Conservation (phyloP, 2,113 vertebrate genomes). For the Odocoileus virginianus region DNA sequence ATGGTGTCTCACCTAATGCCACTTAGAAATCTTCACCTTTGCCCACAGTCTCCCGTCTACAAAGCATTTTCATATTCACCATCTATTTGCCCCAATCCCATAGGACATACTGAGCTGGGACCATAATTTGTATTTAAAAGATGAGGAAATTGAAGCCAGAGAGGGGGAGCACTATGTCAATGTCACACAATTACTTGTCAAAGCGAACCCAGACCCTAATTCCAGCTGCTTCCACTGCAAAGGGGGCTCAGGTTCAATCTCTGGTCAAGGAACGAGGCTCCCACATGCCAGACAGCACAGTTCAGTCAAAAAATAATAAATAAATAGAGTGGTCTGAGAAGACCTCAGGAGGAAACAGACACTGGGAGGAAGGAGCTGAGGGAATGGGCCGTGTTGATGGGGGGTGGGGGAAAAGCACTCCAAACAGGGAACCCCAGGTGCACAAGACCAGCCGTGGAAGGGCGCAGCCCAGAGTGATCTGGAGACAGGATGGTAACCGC, state of each 20-base stretch:
- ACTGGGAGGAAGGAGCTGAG: neutral
- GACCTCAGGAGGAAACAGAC: neutral
- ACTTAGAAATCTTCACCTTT: neutral
- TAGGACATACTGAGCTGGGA: neutral
- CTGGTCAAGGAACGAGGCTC: neutral
- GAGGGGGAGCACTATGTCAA: neutral
- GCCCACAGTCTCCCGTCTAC: neutral
- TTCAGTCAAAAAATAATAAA: neutral
- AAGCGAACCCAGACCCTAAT: neutral
- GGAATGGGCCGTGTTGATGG: neutral
- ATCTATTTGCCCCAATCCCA: neutral
- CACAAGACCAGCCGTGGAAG: neutral
- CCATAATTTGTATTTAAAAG: neutral
- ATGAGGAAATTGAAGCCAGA: neutral
- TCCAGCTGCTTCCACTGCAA: neutral
- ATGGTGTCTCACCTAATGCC: neutral
- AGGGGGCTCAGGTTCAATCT: neutral
- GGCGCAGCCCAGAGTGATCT: neutral
- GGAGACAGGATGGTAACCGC: fast-evolving
- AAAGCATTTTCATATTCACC: neutral
- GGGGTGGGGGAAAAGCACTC: too few species aligned
- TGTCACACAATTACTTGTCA: neutral
- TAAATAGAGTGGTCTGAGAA: neutral
- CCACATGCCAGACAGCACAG: neutral
- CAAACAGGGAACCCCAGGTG: neutral